These are phyloP conservation scores for Himalopsyche kuldschensis DNA, from an alignment of 2,888 invertebrate species.

Conservation along the genomic window DNA sequence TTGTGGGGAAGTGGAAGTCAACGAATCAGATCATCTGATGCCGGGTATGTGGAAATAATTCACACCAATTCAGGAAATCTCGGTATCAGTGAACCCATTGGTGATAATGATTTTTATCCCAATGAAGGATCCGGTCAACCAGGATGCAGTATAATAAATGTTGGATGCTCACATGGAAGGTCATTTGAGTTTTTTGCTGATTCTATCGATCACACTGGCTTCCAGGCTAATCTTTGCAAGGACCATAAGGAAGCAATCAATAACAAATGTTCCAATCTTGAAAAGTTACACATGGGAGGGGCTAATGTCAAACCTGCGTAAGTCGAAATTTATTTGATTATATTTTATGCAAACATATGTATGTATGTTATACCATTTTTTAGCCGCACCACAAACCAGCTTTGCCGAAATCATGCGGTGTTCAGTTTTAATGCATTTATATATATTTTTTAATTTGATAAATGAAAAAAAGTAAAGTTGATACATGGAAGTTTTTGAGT, in stretches of 20 bases:
- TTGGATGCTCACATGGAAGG: conserved; percentile 26
- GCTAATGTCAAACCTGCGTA: conserved; percentile 14
- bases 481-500: too few species aligned
- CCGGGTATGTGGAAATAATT: conserved; percentile 29
- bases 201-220: conserved; percentile 20
- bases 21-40: conserved; percentile 24
- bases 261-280: conserved; percentile 18
- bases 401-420: background rate
- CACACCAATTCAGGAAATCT: conserved; percentile 29
- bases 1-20: conserved; percentile 27
- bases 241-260: conserved; percentile 10
- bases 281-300: conserved; percentile 27
- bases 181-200: conserved; percentile 24
- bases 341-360: too few species aligned
- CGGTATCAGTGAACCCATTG: background rate
- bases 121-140: conserved; percentile 31
- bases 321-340: conserved; percentile 6
- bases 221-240: conserved; percentile 19
- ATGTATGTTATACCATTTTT: too few species aligned
- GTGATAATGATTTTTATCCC: conserved; percentile 36
- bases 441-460: too few species aligned
- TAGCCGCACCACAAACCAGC: background rate
- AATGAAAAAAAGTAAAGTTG: too few species aligned
- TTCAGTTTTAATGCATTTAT: too few species aligned
- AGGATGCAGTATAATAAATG: conserved; percentile 19